phyloP scores from a whole-genome alignment of 2,888 invertebrate genomes.

The Yponomeuta evonymella region DNA sequence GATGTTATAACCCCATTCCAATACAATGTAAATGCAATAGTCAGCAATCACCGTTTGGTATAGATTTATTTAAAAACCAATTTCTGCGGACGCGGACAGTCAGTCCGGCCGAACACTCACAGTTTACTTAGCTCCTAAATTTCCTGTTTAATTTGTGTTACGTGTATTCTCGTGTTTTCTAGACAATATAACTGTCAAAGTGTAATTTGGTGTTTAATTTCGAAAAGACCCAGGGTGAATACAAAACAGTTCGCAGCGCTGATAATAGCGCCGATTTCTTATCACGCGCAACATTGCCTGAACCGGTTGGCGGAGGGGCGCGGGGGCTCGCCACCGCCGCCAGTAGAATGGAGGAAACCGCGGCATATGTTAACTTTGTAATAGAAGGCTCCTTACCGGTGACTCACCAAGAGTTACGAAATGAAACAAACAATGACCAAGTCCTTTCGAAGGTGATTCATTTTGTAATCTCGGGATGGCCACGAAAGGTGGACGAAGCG shows the following conservation, averaged over 20 bases:
- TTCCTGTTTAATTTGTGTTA: too few species aligned
- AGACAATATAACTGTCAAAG: too few species aligned
- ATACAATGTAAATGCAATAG: accelerated
- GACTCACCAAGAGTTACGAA: not conserved
- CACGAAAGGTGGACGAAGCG: not conserved
- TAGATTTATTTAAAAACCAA: too few species aligned
- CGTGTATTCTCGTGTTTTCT: too few species aligned
- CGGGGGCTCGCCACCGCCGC: not conserved
- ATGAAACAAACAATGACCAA: not conserved
- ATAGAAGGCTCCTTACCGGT: not conserved
- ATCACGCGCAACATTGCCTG: slow-evolving; percentile 3
- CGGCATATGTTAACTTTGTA: slow-evolving; percentile 5
- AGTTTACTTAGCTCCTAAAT: too few species aligned
- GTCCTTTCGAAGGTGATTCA: not conserved
- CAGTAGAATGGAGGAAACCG: not conserved
- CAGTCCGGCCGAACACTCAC: too few species aligned
- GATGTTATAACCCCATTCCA: too few species aligned
- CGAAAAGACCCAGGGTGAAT: too few species aligned
- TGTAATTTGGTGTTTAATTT: too few species aligned
- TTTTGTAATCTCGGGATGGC: not conserved
- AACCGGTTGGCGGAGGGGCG: not conserved
- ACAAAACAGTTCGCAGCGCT: slow-evolving; percentile 18
- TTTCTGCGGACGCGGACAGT: too few species aligned
- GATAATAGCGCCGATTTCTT: slow-evolving; percentile 15
- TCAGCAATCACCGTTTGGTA: too few species aligned